These are phyloP conservation scores for Cochlearius cochlearius DNA, from an alignment of 2,113 vertebrate species.

Conservation along the genomic window DNA sequence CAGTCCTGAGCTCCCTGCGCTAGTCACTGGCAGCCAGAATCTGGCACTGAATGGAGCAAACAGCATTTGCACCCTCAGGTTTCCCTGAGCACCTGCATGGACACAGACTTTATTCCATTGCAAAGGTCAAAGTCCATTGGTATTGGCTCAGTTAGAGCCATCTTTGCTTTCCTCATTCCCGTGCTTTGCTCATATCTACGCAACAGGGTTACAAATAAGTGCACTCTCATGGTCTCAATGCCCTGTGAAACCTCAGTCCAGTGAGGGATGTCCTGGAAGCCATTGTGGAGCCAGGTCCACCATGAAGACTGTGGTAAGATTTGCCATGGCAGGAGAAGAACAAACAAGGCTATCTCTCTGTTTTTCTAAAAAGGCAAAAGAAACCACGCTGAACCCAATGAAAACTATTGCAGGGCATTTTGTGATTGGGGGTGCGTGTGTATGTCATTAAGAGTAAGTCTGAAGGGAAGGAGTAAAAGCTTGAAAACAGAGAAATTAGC, in stretches of 20 bases:
- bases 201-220: not conserved
- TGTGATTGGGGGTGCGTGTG: not conserved
- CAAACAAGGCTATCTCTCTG: not conserved
- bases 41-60: not conserved
- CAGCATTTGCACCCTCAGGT: not conserved
- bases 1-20: not conserved
- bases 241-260: not conserved
- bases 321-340: not conserved
- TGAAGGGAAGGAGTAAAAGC: not conserved
- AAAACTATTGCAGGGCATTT: not conserved
- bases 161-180: not conserved
- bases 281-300: fast-evolving
- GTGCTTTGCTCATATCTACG: not conserved
- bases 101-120: not conserved
- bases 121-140: not conserved
- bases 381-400: not conserved
- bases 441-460: not conserved
- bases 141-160: not conserved
- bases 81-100: not conserved
- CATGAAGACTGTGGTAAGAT: not conserved
- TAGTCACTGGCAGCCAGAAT: not conserved
- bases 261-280: not conserved
- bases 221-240: not conserved
- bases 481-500: not conserved
- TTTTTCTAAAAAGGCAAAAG: not conserved